These are phyloP conservation scores for Yponomeuta sedellus DNA, from an alignment of 2,888 invertebrate species.

Conservation along the genomic window DNA sequence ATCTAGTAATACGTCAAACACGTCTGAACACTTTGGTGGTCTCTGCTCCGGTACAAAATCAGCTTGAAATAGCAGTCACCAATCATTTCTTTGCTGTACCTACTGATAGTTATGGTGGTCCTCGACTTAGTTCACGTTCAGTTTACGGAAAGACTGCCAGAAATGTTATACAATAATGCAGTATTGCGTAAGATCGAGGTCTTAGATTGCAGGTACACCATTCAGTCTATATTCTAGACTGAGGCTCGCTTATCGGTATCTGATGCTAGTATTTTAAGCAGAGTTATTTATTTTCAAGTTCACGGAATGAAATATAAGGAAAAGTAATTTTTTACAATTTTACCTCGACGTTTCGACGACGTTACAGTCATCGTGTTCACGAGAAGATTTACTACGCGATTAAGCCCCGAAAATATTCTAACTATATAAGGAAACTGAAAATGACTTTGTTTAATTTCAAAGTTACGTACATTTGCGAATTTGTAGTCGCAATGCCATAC, in stretches of 20 bases:
- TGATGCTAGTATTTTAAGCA: too few relatives aligned
- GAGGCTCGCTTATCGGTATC: not conserved
- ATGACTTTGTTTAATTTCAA: too few relatives aligned
- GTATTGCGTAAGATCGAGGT: not conserved
- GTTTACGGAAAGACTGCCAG: not conserved
- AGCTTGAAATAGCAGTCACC: not conserved
- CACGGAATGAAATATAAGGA: too few relatives aligned
- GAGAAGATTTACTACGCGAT: too few relatives aligned
- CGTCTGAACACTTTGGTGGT: not conserved
- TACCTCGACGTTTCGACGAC: too few relatives aligned
- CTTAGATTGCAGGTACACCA: not conserved
- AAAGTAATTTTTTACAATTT: too few relatives aligned
- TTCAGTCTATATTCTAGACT: not conserved
- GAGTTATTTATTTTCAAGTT: too few relatives aligned
- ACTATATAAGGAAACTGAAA: too few relatives aligned
- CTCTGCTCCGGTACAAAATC: not conserved
- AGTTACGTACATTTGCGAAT: too few relatives aligned
- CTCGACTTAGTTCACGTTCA: not conserved
- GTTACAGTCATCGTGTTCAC: too few relatives aligned
- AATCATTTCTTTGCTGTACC: not conserved
- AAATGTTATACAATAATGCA: not conserved
- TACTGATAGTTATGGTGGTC: not conserved
- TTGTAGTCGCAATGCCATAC: too few relatives aligned
- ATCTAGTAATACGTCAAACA: not conserved
- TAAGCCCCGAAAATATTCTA: too few relatives aligned